phyloP scores from a whole-genome alignment of 2,797 vertebrate genomes.

The Lepidocolaptes lacrymiger region DNA sequence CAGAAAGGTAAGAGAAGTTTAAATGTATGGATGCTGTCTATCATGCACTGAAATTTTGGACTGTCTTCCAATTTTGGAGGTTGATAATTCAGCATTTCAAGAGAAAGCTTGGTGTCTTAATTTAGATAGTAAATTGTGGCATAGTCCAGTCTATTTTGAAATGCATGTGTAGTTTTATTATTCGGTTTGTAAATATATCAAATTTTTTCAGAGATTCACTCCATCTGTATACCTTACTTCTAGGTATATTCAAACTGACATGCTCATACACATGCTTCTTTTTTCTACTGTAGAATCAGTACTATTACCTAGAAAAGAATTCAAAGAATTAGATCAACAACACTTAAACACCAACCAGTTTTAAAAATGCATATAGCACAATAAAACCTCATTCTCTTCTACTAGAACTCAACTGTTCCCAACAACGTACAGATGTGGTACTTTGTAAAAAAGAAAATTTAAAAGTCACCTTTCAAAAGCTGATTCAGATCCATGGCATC shows the following conservation, averaged over 20 bases:
- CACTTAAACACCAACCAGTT: background rate
- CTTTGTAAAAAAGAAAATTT: background rate
- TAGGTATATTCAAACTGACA: background rate
- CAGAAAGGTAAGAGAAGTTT: background rate
- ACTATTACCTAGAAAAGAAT: background rate
- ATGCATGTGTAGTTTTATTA: background rate
- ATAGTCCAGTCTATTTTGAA: background rate
- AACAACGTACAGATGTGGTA: background rate
- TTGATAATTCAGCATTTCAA: background rate
- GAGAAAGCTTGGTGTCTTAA: background rate
- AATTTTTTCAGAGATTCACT: background rate
- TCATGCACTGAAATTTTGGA: background rate
- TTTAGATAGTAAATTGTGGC: background rate
- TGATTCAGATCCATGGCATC: conserved; percentile 83
- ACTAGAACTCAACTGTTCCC: background rate
- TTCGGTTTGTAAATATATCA: background rate
- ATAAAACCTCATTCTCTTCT: background rate
- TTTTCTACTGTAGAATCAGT: background rate
- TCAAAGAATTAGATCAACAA: background rate
- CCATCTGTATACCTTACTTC: background rate
- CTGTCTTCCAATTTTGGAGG: background rate
- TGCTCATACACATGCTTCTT: background rate
- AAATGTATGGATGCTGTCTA: background rate
- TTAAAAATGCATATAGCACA: background rate
- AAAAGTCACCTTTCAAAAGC: conserved; percentile 81